Evolutionary conservation across 2,888 invertebrate species (phyloP), one percentile per base, ranked within the genome.

Genomic region (Deladenus siricidicola): DNA sequence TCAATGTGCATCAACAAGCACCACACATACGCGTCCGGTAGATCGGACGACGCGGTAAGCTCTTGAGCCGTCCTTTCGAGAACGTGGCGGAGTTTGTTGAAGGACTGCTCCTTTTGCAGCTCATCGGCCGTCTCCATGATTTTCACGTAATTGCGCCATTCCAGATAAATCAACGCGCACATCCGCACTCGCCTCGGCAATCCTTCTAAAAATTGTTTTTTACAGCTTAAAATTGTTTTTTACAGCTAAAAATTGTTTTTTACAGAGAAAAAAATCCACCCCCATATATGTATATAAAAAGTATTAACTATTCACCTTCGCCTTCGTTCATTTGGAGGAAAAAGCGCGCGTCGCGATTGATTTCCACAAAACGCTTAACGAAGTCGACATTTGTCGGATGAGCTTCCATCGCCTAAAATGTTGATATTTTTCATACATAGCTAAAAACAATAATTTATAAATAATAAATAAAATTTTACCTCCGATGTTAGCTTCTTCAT

Each of bases 1-100:
- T 50, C 50, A 21, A 50, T 26, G 26, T 50, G 29, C 50, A 50
- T 24, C 50, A 50, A 1, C 50, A 50, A 50, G 26, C 50, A 50
- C 50, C 50, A 50, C 3, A 50, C 14, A 6, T 50, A 50, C 19
- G 50, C 50, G 29, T 50, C 50, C 21, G 50, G 50, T 19, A 24
- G 19, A n/a, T n/a, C n/a, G 4, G 24, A 23, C 19, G 1, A 28
- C 4, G 21, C 19, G 50, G 28, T 28, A 28, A 28, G 10, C n/a
- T 50, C 50, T 28, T 8, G 4, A 14, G 50, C 50, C 3, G 50
- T 19, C 6, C 19, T 30, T 50, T 50, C 50, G 19, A 21, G 19
- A 21, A 28, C 50, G 4, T 28, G 21, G 23, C 50, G 23, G 29
- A 50, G 50, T 6, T 28, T 10, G 6, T 50, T 19, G 19, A 50